Conservation (phyloP, 2,113 vertebrate genomes). For the Sigmodon hispidus region DNA sequence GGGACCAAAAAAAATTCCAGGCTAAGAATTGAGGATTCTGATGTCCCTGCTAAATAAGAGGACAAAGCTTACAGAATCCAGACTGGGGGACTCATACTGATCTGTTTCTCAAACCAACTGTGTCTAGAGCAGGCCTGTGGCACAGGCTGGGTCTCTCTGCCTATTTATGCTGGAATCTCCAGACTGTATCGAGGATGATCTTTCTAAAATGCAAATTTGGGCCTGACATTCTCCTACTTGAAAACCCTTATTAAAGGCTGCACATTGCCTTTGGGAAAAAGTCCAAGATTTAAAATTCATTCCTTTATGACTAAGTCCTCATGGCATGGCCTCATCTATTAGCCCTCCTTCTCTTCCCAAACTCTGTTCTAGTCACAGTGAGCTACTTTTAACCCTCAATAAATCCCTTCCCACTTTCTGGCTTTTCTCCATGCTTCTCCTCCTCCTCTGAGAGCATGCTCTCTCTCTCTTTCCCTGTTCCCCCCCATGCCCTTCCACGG, state of each 20-base stretch:
- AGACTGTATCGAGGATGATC: slow-evolving; percentile 63
- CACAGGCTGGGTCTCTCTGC: slow-evolving; percentile 23
- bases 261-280: slow-evolving; percentile 70
- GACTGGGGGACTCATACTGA: background rate
- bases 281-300: slow-evolving; percentile 65
- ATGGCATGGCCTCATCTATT: slow-evolving; percentile 49
- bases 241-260: slow-evolving; percentile 71
- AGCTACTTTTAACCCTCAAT: background rate
- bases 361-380: background rate
- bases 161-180: slow-evolving; percentile 50
- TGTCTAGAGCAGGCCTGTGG: slow-evolving; percentile 5
- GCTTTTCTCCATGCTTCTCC: background rate
- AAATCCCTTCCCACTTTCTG: background rate
- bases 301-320: slow-evolving; percentile 72
- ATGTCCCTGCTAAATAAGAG: slow-evolving; percentile 47
- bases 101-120: background rate
- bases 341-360: background rate
- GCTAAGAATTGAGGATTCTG: slow-evolving; percentile 7
- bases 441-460: background rate
- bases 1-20: background rate
- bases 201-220: slow-evolving; percentile 77
- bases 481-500: background rate
- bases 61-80: background rate
- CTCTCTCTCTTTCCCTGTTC: background rate
- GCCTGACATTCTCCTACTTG: slow-evolving; percentile 70